Percentiles rank a stretch among this genome's conserved stretches.
Evolutionary conservation across 1,140 invertebrate species (phyloP).

Genomic region (Cotesia glomerata): DNA sequence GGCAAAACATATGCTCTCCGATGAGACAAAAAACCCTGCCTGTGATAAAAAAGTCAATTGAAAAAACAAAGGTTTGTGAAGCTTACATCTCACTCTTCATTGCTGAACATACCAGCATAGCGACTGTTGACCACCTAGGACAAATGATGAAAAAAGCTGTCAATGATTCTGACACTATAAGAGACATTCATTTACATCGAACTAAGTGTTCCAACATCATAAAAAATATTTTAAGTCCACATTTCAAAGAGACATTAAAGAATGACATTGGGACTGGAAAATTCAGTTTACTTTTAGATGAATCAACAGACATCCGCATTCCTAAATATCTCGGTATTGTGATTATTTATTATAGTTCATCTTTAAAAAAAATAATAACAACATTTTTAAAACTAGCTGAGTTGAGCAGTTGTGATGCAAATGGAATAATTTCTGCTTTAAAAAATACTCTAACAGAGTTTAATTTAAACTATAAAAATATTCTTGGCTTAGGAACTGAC

Average conservation of each 20-base stretch:
- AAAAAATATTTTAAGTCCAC: not conserved
- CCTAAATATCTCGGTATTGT: not conserved
- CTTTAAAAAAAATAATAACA: not conserved
- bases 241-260: slow-evolving; percentile 1
- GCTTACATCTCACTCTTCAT: too few relatives aligned
- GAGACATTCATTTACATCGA: too few relatives aligned
- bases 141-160: too few relatives aligned
- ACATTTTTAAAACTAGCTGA: slow-evolving; percentile 8
- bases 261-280: slow-evolving; percentile 2
- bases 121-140: too few relatives aligned
- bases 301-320: slow-evolving; percentile 11
- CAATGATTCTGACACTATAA: too few relatives aligned
- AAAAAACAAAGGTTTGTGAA: too few relatives aligned
- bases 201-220: too few relatives aligned
- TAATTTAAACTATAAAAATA: not conserved
- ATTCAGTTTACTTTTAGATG: slow-evolving; percentile 15
- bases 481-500: slow-evolving; percentile 21
- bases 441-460: not conserved
- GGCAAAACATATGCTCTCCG: too few relatives aligned
- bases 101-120: too few relatives aligned
- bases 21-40: too few relatives aligned
- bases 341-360: slow-evolving; percentile 1
- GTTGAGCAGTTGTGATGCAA: not conserved
- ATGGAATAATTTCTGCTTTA: not conserved
- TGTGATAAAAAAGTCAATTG: too few relatives aligned